Conservation (phyloP, 2,113 vertebrate genomes). For the Crotalus helleri region DNA sequence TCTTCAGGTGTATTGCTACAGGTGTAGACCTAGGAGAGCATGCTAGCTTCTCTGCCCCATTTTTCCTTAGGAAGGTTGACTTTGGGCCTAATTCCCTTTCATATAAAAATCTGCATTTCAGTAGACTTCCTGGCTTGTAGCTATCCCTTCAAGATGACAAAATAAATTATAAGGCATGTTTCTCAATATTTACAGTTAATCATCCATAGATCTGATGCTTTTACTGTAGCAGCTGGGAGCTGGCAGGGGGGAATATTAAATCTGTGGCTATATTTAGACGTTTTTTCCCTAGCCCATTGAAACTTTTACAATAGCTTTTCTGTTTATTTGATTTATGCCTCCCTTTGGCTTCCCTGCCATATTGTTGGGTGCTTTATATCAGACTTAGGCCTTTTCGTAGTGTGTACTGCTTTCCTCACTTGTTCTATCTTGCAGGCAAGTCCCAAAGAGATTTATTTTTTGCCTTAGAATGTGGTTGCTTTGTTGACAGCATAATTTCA, state of each 20-base stretch:
- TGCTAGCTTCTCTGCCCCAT: too few relatives aligned
- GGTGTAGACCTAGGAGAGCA: neutral
- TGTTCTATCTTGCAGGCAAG: neutral
- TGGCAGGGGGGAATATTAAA: slow-evolving; percentile 51
- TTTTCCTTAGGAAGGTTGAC: neutral
- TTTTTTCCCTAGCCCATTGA: slow-evolving; percentile 20
- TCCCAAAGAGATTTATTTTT: slow-evolving; percentile 65
- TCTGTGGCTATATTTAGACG: slow-evolving; percentile 56
- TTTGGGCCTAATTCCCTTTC: neutral
- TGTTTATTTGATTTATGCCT: slow-evolving; percentile 59
- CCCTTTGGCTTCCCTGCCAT: slow-evolving; percentile 51
- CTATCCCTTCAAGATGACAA: slow-evolving; percentile 15
- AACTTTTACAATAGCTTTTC: slow-evolving; percentile 59
- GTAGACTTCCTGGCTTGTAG: slow-evolving; percentile 1
- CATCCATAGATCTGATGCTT: slow-evolving; percentile 44
- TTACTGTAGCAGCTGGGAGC: slow-evolving; percentile 46
- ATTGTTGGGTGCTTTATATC: slow-evolving; percentile 47
- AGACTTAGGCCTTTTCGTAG: slow-evolving; percentile 22
- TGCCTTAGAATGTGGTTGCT: slow-evolving; percentile 62
- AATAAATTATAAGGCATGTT: slow-evolving; percentile 11
- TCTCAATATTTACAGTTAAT: slow-evolving; percentile 23
- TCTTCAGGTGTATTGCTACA: neutral
- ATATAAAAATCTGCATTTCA: neutral
- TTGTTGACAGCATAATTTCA: slow-evolving; percentile 75
- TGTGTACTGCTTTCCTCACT: slow-evolving; percentile 33